Evolutionary conservation across 1,140 invertebrate species (phyloP), one percentile per base, ranked within the genome.

Genomic region (Lepidurus couesii): DNA sequence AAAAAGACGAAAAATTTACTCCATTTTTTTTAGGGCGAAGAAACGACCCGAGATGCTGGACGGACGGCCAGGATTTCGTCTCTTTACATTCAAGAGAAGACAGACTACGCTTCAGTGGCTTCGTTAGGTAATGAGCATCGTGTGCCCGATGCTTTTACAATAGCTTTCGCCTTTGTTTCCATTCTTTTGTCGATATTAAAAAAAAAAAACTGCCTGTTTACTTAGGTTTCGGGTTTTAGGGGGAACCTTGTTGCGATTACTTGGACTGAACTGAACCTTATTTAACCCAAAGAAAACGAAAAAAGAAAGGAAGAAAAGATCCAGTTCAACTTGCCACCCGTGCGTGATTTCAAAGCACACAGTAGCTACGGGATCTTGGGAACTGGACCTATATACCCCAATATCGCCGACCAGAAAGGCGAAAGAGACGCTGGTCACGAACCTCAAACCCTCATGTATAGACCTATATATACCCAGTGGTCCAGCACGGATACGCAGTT

Each of bases 301-400:
- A 65, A 65, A 13, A 9, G 47, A 21, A 21, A 9, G 13, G 6
- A 13, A 6, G 6, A 21, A 16, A 65, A 65, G 16, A 65, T 65
- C 53, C 16, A 65, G 13, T 65, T 65, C 21, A 65, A 65, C 21
- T 65, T 21, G 53, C 53, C 7, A 34, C 21, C 21, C 53, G 21
- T 65, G 53, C 53, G 53, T 65, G 53, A 65, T 65, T 65, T 65
- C n/a, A 65, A 65, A 65, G 53, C 53, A 65, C 53, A 65, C 53
- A 65, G 21, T 65, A 65, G 16, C 16, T 65, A 13, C 53, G n/a
- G 53, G 53, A 65, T 65, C 53, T 65, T 4, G 13, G 34, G 34
- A 34, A 34, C 34, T 4, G 34, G 34, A 34, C 34, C 34, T 34
- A 1, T 26, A 26, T 26, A 26, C 26, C 26, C 26, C 26, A 26